Conservation (phyloP, 2,113 vertebrate species). For the Cisticola juncidis region DNA sequence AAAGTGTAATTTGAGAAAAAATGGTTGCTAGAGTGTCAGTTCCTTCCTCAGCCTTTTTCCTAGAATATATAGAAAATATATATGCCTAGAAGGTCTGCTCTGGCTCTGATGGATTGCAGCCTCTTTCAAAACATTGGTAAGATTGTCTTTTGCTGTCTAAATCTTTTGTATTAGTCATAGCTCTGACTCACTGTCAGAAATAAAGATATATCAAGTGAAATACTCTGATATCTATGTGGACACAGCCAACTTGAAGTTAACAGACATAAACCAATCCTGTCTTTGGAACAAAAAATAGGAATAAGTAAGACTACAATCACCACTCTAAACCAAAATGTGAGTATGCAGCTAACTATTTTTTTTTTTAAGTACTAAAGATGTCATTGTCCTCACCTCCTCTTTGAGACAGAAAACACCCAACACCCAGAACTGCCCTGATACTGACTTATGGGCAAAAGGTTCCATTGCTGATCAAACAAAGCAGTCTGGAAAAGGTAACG, state of each 20-base stretch:
- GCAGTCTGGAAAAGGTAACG: background rate
- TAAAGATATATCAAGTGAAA: background rate
- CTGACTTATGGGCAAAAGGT: background rate
- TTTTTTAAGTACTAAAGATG: background rate
- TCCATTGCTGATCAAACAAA: background rate
- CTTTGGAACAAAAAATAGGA: background rate
- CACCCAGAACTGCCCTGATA: background rate
- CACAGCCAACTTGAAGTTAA: background rate
- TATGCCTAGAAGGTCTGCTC: background rate
- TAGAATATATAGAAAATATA: background rate
- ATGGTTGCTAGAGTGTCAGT: background rate
- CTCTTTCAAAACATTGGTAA: background rate
- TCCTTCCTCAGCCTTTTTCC: background rate
- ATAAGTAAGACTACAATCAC: background rate
- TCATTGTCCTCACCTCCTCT: background rate
- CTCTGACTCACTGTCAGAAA: background rate
- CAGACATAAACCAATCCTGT: background rate
- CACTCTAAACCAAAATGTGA: background rate
- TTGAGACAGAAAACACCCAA: background rate
- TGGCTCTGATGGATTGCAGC: background rate
- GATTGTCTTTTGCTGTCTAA: background rate
- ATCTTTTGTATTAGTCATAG: background rate
- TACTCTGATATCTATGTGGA: background rate
- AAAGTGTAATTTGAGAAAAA: background rate
- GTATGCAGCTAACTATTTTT: background rate